Evolutionary conservation across 2,797 vertebrate species (phyloP).

Genomic region (Astyanax mexicanus): DNA sequence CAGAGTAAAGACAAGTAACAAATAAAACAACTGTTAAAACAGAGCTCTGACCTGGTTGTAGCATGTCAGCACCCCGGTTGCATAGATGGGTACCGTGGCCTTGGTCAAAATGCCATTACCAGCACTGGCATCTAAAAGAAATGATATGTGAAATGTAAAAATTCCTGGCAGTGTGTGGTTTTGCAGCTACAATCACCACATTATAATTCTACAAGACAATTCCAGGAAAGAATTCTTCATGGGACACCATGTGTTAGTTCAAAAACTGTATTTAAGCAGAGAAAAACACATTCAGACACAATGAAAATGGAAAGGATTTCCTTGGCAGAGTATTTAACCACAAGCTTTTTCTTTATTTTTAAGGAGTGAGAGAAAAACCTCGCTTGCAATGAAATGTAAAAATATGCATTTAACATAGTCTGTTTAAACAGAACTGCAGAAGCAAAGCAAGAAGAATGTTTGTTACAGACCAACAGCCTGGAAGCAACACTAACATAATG

Average conservation of each 20-base stretch:
- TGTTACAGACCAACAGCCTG: not conserved
- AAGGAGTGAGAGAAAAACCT: conserved; percentile 63
- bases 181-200: not conserved
- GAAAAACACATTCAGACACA: conserved; percentile 11
- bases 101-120: conserved; percentile 96
- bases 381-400: conserved; percentile 65
- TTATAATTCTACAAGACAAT: not conserved
- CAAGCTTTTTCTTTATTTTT: conserved; percentile 54
- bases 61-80: conserved; percentile 97
- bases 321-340: conserved; percentile 66
- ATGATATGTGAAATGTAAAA: not conserved
- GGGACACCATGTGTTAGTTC: not conserved
- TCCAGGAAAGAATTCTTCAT: not conserved
- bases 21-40: not conserved
- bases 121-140: conserved; percentile 83
- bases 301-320: conserved; percentile 49
- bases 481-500: not conserved
- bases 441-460: not conserved
- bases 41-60: conserved; percentile 90
- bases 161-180: not conserved
- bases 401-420: conserved; percentile 45
- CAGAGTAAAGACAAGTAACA: too few species aligned
- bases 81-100: conserved; percentile 98
- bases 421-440: conserved; percentile 19
- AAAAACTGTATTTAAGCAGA: conserved; percentile 13